Evolutionary conservation across 92 coral and sea anemone species (phyloP), one percentile per base, ranked within the genome.

Genomic region (Pocillopora grandis): DNA sequence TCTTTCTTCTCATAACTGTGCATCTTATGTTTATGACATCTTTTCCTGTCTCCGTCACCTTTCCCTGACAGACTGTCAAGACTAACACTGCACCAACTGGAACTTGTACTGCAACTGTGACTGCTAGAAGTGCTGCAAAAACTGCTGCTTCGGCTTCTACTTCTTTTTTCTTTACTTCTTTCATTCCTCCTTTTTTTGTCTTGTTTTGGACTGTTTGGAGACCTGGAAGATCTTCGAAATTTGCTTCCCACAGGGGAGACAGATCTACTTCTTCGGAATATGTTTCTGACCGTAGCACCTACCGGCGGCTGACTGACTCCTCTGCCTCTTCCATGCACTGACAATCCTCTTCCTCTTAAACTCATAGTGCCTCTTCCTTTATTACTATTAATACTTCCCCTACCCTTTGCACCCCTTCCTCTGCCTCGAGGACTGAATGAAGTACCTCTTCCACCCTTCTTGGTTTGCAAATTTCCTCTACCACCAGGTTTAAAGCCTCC

Each of bases 101-200:
- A 21, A 35, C 85, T 81, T 8, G 87, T 84, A 68, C 91, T 92
- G 42, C 89, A 76, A 86, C 93, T 88, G 42, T 86, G 81, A 72
- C 92, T 88, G 35, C 79, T 67, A 72, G 92, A 91, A 27, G 89
- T 85, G 62, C 94, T 89, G 60, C 88, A 88, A 75, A 86, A 82
- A 62, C 91, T 89, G 42, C 93, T 91, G 75, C 92, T 89, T 66
- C 85, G 81, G 42, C 92, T 88, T 33, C 88, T 71, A 66, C 94
- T 89, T 36, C 90, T 33, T 17, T 76, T 76, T 57, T 78, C 61
- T 3, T 80, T 75, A 49, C 80, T 79, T 18, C 87, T 80, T 83
- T 11, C 73, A 42, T 72, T 83, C 56, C 76, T 69, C 36, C 76
- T 84, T 17, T 67, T 75, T 66, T 66, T 66, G 65, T 48, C n/a